Base-by-base conservation (phyloP, 2,797 vertebrate species). In the Pseudomugil tenellus region DNA sequence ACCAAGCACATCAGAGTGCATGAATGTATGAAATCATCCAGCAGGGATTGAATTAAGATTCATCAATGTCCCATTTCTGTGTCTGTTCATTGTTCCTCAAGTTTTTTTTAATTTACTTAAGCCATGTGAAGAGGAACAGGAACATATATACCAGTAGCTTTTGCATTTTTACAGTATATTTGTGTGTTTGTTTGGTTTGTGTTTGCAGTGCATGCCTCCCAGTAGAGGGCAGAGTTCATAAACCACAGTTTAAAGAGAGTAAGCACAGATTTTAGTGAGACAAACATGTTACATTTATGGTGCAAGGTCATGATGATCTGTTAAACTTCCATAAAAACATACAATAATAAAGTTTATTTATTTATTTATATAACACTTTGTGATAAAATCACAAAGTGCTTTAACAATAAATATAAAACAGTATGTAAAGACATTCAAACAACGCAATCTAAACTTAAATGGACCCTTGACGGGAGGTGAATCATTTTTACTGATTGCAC, bases 141-240 rank as follows among this genome's bases (percentile, higher is more conserved):
- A 29, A 61, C 59, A 34, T 31, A 66, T 39, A 34, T 29, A 28
- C 68, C 35, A 64, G 34, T 60, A 28, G 2, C 56, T 39, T 49
- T 76, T 54, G 55, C 32, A 21, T 69, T 51, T 70, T 58, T 57
- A 26, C 57, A 41, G 51, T 39, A 5, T 79, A 74, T 84, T 58
- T 82, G 55, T 66, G 46, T 89, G 86, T 25, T 79, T 85, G 26
- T 63, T 74, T 53, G 63, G 58, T 90, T 84, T 87, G 75, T 70
- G 65, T 83, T 81, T 85, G 64, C 67, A 60, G 21, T 54, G 72
- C 84, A 72, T 86, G 52, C 67, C 84, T 58, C 29, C 87, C 92
- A 91, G 76, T 60, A 92, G 92, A 86, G 89, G 90, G 90, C 91
- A 91, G 84, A 84, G 81, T 75, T 61, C 74, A 70, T 54, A 69